A percentile compares a stretch with the other conserved stretches of the same genome.
Evolutionary conservation across 1,140 invertebrate species (phyloP).

Genomic region (Drosophila sucinea): DNA sequence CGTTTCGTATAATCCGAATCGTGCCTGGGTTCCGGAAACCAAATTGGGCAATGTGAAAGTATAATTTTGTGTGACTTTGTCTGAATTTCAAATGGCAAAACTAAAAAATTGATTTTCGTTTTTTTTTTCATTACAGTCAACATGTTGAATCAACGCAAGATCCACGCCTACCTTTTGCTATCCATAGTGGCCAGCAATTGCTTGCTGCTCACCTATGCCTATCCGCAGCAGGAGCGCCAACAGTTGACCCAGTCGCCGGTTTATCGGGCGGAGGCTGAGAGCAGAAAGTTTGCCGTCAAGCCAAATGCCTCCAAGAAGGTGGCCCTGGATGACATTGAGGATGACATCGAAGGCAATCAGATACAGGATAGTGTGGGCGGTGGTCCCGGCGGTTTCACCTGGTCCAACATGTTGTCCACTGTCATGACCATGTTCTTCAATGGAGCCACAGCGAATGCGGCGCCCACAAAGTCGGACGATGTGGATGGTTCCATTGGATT

Average conservation of each 20-base stretch:
- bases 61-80: conserved; percentile 34
- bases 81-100: conserved; percentile 41
- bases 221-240: conserved; percentile 79
- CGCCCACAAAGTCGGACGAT: conserved; percentile 92
- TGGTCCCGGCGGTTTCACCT: conserved; percentile 89
- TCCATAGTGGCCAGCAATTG: conserved; percentile 83
- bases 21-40: conserved; percentile 58
- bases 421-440: conserved; percentile 92
- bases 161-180: conserved; percentile 83
- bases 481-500: conserved; percentile 87
- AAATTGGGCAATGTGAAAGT: conserved; percentile 58
- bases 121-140: conserved; percentile 47
- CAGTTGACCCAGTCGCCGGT: conserved; percentile 65
- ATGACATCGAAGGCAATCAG: conserved; percentile 90
- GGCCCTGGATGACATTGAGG: conserved; percentile 89
- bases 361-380: conserved; percentile 87
- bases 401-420: conserved; percentile 91
- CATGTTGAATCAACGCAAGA: conserved; percentile 83
- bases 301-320: conserved; percentile 94
- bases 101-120: conserved; percentile 18
- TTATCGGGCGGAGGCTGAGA: conserved; percentile 50
- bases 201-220: conserved; percentile 83
- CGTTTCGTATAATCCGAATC: conserved; percentile 37
- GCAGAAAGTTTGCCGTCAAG: conserved; percentile 92
- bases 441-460: conserved; percentile 85